Percentiles rank a stretch among this genome's conserved stretches.
phyloP scores from a whole-genome alignment of 2,888 invertebrate genomes.

The Plebejus anna region DNA sequence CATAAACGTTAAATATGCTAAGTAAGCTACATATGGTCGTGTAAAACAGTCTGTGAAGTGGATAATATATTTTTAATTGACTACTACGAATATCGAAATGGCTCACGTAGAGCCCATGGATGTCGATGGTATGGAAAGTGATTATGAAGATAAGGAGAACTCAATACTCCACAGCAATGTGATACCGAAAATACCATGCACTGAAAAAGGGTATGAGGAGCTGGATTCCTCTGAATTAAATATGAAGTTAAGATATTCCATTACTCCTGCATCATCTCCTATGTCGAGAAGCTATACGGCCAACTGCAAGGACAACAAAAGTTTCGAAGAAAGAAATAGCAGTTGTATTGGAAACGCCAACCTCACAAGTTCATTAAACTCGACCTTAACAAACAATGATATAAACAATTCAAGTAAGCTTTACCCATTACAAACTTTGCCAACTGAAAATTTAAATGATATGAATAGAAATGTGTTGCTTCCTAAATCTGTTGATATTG shows the following conservation, averaged over 20 bases:
- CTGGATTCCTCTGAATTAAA: slow-evolving; percentile 68
- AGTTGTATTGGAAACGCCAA: slow-evolving; percentile 48
- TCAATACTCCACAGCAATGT: slow-evolving; percentile 62
- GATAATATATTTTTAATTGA: neutral
- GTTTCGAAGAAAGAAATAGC: slow-evolving; percentile 47
- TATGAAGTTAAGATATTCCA: slow-evolving; percentile 69
- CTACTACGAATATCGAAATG: slow-evolving; percentile 46
- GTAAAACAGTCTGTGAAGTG: neutral
- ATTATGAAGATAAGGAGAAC: slow-evolving; percentile 72
- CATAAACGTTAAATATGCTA: slow-evolving; percentile 38
- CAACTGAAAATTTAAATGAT: slow-evolving; percentile 49
- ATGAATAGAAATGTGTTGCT: slow-evolving; percentile 48
- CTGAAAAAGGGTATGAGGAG: slow-evolving; percentile 70
- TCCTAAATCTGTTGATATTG: slow-evolving; percentile 48
- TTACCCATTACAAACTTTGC: slow-evolving; percentile 56
- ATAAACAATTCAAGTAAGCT: slow-evolving; percentile 52
- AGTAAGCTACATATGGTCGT: neutral
- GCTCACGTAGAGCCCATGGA: slow-evolving; percentile 71
- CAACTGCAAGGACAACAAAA: slow-evolving; percentile 51
- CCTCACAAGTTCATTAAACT: slow-evolving; percentile 61
- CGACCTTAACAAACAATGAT: slow-evolving; percentile 54
- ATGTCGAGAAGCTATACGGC: slow-evolving; percentile 68
- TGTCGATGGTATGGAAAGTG: slow-evolving; percentile 58
- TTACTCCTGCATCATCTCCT: slow-evolving; percentile 65
- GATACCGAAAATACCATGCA: slow-evolving; percentile 51